These are phyloP conservation scores for Melopsittacus undulatus DNA, from an alignment of 2,797 vertebrate genomes.

Conservation along the genomic window DNA sequence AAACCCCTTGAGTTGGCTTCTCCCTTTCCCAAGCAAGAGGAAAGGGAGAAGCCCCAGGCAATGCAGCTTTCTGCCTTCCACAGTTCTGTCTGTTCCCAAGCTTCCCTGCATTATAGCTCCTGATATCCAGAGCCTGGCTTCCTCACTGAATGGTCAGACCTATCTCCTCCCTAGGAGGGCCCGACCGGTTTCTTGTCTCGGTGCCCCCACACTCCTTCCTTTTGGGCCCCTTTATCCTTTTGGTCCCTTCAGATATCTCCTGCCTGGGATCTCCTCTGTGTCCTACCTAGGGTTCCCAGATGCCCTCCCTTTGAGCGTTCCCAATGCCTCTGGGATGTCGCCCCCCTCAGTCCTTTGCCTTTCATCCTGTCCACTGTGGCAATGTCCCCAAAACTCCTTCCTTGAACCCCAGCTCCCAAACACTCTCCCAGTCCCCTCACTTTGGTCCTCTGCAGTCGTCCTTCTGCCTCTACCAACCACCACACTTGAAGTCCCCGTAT, in stretches of 20 bases:
- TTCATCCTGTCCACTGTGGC: background rate
- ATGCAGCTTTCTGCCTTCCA: background rate
- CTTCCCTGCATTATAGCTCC: no score
- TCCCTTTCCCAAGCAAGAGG: background rate
- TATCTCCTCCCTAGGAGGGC: background rate
- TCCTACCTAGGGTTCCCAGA: background rate
- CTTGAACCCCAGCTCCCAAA: background rate
- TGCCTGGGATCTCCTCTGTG: background rate
- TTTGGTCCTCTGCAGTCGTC: background rate
- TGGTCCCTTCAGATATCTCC: no score
- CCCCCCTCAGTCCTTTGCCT: background rate
- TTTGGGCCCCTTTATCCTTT: no score
- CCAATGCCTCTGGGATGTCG: background rate
- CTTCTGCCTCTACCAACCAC: background rate
- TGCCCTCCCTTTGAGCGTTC: background rate
- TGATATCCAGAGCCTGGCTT: background rate
- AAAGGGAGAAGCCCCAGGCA: background rate
- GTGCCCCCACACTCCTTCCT: background rate
- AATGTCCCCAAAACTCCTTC: background rate
- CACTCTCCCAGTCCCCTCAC: background rate
- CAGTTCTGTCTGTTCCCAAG: background rate
- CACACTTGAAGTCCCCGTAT: accelerated
- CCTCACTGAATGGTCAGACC: accelerated
- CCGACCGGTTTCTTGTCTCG: background rate
- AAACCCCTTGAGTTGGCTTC: background rate